Percentiles rank a stretch among this genome's conserved stretches.
Conservation (phyloP, 2,113 vertebrate species). For the Aramus guarauna region DNA sequence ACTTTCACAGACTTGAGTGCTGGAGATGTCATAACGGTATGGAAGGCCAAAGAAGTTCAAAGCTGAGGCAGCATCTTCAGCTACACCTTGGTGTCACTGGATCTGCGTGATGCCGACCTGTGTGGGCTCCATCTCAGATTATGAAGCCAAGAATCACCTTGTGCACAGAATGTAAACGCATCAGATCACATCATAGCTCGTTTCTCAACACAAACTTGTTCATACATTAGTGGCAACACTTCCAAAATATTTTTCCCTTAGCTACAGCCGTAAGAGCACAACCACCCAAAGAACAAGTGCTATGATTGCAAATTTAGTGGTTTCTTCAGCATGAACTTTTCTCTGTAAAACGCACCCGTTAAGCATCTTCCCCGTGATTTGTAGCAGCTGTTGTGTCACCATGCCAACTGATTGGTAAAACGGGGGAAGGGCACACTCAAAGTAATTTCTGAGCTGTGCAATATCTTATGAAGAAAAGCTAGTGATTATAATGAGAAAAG, state of each 20-base stretch:
- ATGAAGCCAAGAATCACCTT: background rate
- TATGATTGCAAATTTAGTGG: conserved; percentile 12
- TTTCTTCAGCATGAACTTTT: conserved; percentile 21
- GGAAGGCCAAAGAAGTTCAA: background rate
- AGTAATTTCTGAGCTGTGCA: conserved; percentile 19
- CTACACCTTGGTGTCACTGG: background rate
- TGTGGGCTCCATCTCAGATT: background rate
- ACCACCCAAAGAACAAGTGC: background rate
- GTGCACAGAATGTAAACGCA: background rate
- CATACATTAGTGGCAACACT: background rate
- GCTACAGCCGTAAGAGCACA: background rate
- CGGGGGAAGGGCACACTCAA: background rate
- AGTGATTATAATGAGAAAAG: conserved; percentile 37
- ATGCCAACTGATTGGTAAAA: conserved; percentile 35
- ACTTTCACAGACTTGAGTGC: background rate
- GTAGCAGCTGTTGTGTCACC: conserved; percentile 45
- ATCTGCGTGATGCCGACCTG: rapidly evolving
- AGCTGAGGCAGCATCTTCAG: background rate
- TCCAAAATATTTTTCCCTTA: background rate
- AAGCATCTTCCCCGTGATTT: conserved; percentile 39
- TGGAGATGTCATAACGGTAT: rapidly evolving
- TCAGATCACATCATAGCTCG: background rate
- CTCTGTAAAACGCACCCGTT: background rate
- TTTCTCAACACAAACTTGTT: background rate
- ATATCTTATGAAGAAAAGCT: conserved; percentile 18